phyloP scores from a whole-genome alignment of 2,888 invertebrate species.

The Eucera pruinosa region DNA sequence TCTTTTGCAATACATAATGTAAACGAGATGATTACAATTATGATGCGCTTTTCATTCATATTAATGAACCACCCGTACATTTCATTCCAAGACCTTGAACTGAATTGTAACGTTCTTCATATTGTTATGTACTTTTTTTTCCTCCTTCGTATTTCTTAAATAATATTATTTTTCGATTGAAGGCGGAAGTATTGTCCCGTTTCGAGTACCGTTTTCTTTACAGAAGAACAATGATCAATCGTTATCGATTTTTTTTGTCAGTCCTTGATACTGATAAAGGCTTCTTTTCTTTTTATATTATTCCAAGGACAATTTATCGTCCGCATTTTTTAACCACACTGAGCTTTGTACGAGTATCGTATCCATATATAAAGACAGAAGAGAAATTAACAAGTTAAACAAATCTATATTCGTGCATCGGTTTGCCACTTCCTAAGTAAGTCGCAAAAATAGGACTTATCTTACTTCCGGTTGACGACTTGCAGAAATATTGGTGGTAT shows the following conservation, averaged over 20 bases:
- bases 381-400: not conserved
- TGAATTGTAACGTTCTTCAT: constrained; percentile 7
- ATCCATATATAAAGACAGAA: not conserved
- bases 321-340: not conserved
- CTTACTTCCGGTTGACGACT: too few relatives aligned
- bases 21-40: constrained; percentile 40
- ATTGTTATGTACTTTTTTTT: not conserved
- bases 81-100: constrained; percentile 30
- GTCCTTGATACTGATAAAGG: not conserved
- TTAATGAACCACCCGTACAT: constrained; percentile 35
- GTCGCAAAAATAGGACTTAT: too few relatives aligned
- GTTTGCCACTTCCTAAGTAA: too few relatives aligned
- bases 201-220: not conserved
- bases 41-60: constrained; percentile 38
- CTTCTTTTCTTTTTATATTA: not conserved
- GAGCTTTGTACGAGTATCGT: not conserved
- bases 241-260: too few relatives aligned
- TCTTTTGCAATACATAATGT: constrained; percentile 2
- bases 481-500: too few relatives aligned
- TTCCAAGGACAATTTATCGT: not conserved
- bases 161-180: not conserved
- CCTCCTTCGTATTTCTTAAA: not conserved
- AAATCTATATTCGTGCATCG: too few relatives aligned
- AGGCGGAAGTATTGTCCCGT: too few relatives aligned
- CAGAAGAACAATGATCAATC: not conserved